Percentiles rank a stretch among this genome's conserved stretches.
Conservation (phyloP, 2,888 invertebrate species). For the Oligia fasciuncula region DNA sequence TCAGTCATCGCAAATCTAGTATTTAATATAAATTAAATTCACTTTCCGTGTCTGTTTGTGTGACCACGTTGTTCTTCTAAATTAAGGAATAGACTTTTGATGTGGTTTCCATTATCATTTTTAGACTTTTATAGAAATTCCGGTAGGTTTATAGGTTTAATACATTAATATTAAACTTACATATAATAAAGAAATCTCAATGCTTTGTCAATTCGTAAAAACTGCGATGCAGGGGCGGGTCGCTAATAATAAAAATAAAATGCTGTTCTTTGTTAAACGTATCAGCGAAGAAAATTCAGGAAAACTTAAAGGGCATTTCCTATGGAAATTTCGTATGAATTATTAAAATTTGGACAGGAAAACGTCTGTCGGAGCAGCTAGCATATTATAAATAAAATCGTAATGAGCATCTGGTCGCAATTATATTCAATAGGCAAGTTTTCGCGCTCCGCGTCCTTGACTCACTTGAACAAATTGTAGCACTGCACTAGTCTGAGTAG, state of each 20-base stretch:
- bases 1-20: slow-evolving; percentile 2
- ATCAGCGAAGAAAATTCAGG: not conserved
- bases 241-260: not conserved
- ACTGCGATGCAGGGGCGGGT: not conserved
- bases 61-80: not conserved
- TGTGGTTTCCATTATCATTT: not conserved
- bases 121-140: not conserved
- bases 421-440: slow-evolving; percentile 18
- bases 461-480: slow-evolving; percentile 50
- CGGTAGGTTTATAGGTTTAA: not conserved
- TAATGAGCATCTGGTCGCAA: slow-evolving; percentile 23
- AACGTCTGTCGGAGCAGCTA: not conserved
- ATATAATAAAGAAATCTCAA: not conserved
- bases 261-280: not conserved
- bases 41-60: not conserved
- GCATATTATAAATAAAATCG: not conserved
- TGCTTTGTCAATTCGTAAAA: not conserved
- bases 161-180: not conserved
- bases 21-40: not conserved
- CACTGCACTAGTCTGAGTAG: slow-evolving; percentile 16
- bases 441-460: slow-evolving; percentile 41
- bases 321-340: not conserved
- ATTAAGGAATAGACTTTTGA: not conserved
- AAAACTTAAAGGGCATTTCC: not conserved
- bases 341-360: not conserved